Base-by-base conservation (phyloP, 2,797 vertebrate species). In the Okamejei kenojei region DNA sequence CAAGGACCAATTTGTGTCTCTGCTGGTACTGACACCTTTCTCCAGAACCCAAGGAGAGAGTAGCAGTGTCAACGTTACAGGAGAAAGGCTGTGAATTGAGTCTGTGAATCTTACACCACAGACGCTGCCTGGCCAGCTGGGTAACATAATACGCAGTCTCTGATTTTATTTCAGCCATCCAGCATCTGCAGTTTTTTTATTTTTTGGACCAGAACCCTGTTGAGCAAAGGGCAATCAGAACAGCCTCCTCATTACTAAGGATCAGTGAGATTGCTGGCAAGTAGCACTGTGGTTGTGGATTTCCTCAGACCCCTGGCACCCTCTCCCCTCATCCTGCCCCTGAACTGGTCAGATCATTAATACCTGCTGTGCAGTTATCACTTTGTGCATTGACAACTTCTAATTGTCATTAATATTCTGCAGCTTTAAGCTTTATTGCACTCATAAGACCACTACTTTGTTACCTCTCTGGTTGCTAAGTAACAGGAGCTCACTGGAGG, bases 401-500 rank as follows among this genome's bases (percentile, higher is more conserved):
- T 65, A 35, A 19, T 32, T 35, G 68, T 35, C 61, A 10, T 68
- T n/a, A 32, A 88, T 32, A 68, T 88, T 68, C 63, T 88, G n/a
- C 7, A 21, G 63, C 63, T 9, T 68, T 35, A 32, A n/a, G 19
- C 7, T 19, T 88, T 84, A 88, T 65, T 88, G 61, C 61, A 65
- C n/a, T 88, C 61, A 88, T 68, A 68, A 88, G n/a, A 10, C 61
- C 65, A 61, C 23, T 7, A 15, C 7, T 32, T 88, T 88, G 63
- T 88, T 68, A 88, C n/a, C 63, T 68, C 84, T n/a, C 10, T 32
- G 61, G 84, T 68, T 88, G 84, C 84, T 35, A 68, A 88, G 84
- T 19, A 88, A 88, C 84, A 68, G 61, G 84, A 88, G 61, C 61
- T 88, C 63, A 65, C 29, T 88, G 84, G 63, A 68, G 84, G 84